Base-by-base conservation (phyloP, 2,113 vertebrate genomes). In the Dipodomys merriami region DNA sequence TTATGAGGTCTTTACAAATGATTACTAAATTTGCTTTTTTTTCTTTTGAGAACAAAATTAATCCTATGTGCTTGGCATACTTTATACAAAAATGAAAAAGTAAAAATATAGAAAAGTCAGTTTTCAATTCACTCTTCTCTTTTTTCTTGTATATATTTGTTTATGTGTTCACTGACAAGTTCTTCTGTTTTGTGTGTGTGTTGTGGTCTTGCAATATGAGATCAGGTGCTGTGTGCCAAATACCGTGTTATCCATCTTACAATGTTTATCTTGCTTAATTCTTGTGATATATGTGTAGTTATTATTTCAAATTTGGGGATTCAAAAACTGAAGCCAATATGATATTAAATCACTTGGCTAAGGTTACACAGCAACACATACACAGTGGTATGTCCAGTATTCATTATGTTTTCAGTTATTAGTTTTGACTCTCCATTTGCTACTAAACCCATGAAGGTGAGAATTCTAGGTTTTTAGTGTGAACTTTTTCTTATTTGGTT, bases 1-100 rank as follows among this genome's bases (percentile, higher is more conserved):
- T 65, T 91, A 30, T 6, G 86, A 89, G 44, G 8, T 77, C 35
- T 86, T 93, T 83, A 64, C 20, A 78, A 95, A 53, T 86, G 76
- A 91, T 35, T 82, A 39, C 10, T 91, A n/a, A n/a, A 23, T 7
- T 82, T 30, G 16, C 10, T 91, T 19, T 49, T 90, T 90, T 91
- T 72, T 60, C 65, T 84, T 67, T 88, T 29, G 62, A 88, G 20
- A 22, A 23, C 1, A 22, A 44, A 79, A 67, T 57, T 78, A 86
- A 77, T 89, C 13, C 18, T 77, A 62, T 16, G 33, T 68, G 44
- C 87, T 27, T 69, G 35, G 76, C 25, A 87, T 44, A 89, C 30
- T 82, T 73, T 44, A 88, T 79, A 88, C 71, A 78, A 83, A 33
- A 46, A 49, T 49, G 49, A 12, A 49, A 49, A 49, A 49, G 8